Evolutionary conservation across 92 coral and sea anemone species (phyloP).

Genomic region (Pocillopora meandrina): DNA sequence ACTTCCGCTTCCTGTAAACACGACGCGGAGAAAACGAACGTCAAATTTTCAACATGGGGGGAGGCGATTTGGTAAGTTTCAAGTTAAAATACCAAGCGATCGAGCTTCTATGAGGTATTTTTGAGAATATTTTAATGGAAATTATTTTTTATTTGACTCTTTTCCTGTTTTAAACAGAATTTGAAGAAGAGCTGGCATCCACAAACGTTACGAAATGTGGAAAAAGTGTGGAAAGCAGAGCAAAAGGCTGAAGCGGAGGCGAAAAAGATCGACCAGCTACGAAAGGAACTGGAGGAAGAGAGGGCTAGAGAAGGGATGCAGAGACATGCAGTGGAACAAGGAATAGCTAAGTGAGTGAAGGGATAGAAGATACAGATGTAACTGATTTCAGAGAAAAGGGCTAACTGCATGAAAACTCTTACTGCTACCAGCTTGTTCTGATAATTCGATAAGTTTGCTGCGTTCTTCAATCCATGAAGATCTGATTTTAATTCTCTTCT

Average conservation of each 20-base stretch:
- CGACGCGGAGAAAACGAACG: background rate
- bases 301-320: conserved; percentile 98
- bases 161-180: conserved; percentile 68
- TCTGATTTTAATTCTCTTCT: no score
- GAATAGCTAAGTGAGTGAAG: conserved; percentile 75
- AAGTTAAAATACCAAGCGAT: background rate
- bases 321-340: conserved; percentile 95
- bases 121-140: background rate
- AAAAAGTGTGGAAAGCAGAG: conserved; percentile 99
- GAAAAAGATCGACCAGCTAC: conserved; percentile 96
- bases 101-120: background rate
- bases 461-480: no score
- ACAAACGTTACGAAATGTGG: conserved; percentile 97
- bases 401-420: no score
- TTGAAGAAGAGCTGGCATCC: conserved; percentile 99
- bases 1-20: conserved; percentile 14
- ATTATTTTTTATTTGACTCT: background rate
- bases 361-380: no score
- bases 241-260: conserved; percentile 97
- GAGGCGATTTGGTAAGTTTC: conserved; percentile 96
- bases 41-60: conserved; percentile 74
- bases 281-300: conserved; percentile 91
- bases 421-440: no score
- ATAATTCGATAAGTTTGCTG: no score
- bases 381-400: no score